Percentiles rank a stretch among this genome's conserved stretches.
phyloP scores from a whole-genome alignment of 2,888 invertebrate species.

The Ectemnius cavifrons region DNA sequence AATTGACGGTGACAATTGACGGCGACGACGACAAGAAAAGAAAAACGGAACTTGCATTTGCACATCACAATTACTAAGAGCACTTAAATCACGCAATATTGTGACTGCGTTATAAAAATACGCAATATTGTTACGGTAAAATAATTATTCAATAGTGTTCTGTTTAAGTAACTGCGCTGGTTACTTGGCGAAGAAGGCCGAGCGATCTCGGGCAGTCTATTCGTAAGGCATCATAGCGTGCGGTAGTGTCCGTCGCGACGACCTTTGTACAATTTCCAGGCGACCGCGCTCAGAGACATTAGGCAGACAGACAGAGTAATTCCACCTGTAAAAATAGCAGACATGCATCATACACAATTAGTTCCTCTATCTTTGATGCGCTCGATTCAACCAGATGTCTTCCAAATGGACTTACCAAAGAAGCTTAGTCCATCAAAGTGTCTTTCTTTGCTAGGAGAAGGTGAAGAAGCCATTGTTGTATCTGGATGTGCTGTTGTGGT shows the following conservation, averaged over 20 bases:
- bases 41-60: conserved; percentile 53
- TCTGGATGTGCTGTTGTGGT: conserved; percentile 32
- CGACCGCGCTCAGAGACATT: conserved; percentile 89
- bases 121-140: conserved; percentile 63
- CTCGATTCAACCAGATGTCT: too few relatives aligned
- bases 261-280: conserved; percentile 92
- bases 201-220: conserved; percentile 44
- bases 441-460: conserved; percentile 68
- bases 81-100: conserved; percentile 61
- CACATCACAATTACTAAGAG: conserved; percentile 65
- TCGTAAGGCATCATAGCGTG: conserved; percentile 84
- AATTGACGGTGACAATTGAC: too few relatives aligned
- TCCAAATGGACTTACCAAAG: conserved; percentile 73
- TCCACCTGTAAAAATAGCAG: conserved; percentile 81
- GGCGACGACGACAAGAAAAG: conserved; percentile 21
- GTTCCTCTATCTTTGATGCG: neutral
- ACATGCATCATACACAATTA: neutral
- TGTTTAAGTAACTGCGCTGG: conserved; percentile 49
- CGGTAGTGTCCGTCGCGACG: conserved; percentile 92
- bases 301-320: conserved; percentile 89
- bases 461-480: conserved; percentile 67
- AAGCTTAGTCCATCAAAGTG: conserved; percentile 89
- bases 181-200: conserved; percentile 43
- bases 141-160: conserved; percentile 57
- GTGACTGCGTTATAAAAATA: conserved; percentile 64